A percentile compares a stretch with the other conserved stretches of the same genome.
Conservation (phyloP, 2,113 vertebrate genomes). For the Anoplopoma fimbria region DNA sequence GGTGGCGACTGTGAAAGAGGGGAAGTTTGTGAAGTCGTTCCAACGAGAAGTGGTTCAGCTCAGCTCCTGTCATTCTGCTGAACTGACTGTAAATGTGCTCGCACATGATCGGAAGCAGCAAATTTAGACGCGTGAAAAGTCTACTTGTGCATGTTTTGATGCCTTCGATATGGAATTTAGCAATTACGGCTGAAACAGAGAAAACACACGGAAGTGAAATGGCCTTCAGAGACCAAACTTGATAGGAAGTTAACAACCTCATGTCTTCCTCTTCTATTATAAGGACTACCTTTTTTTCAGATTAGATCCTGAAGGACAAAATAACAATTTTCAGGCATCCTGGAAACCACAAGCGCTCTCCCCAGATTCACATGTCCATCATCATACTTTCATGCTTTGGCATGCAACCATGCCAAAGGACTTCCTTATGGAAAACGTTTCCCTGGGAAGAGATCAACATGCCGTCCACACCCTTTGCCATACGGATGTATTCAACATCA, state of each 20-base stretch:
- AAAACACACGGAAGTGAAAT: conserved; percentile 13
- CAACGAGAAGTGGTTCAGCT: conserved; percentile 45
- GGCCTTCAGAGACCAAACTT: conserved; percentile 44
- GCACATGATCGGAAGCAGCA: conserved; percentile 38
- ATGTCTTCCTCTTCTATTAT: conserved; percentile 55
- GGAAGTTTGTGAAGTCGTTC: conserved; percentile 49
- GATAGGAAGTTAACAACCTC: conserved; percentile 26
- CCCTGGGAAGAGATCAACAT: conserved; percentile 58
- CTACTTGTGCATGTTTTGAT: conserved; percentile 4
- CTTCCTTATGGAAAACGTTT: conserved; percentile 67
- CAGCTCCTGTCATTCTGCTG: conserved; percentile 38
- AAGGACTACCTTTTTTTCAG: conserved; percentile 40
- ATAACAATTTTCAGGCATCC: conserved; percentile 52
- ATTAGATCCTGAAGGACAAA: conserved; percentile 54
- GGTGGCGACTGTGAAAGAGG: conserved; percentile 47
- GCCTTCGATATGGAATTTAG: conserved; percentile 16
- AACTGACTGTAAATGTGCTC: conserved; percentile 19
- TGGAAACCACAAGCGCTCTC: conserved; percentile 46
- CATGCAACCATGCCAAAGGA: conserved; percentile 48
- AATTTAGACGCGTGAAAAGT: conserved; percentile 1
- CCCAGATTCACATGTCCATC: conserved; percentile 57
- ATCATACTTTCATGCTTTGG: conserved; percentile 50
- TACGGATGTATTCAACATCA: conserved; percentile 57
- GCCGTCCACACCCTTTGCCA: conserved; percentile 57
- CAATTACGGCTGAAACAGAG: neutral